phyloP scores from a whole-genome alignment of 1,140 invertebrate species.

The Drosophila biarmipes region DNA sequence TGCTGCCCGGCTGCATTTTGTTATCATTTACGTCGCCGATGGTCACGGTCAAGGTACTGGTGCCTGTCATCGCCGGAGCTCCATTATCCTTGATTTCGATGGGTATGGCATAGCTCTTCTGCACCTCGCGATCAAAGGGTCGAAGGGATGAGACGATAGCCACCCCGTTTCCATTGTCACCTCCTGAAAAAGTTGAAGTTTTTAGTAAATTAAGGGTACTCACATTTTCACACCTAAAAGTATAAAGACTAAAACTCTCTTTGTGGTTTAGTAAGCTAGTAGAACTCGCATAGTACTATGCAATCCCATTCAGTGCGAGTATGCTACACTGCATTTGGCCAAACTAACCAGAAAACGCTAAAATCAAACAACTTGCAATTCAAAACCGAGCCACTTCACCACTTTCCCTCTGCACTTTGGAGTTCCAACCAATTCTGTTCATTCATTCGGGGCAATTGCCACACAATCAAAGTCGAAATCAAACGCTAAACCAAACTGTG shows the following conservation, averaged over 20 bases:
- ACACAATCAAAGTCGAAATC: conserved; percentile 50
- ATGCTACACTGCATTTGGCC: conserved; percentile 11
- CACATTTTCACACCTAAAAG: too few relatives aligned
- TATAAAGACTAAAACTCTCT: neutral
- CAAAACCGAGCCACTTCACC: conserved; percentile 26
- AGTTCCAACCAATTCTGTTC: conserved; percentile 21
- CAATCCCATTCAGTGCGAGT: neutral
- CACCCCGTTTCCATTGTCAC: conserved; percentile 87
- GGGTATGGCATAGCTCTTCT: conserved; percentile 88
- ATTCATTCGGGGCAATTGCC: conserved; percentile 47
- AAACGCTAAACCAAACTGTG: conserved; percentile 53
- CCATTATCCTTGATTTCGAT: conserved; percentile 87
- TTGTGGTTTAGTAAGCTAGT: neutral
- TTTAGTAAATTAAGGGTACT: too few relatives aligned
- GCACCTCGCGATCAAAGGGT: conserved; percentile 89
- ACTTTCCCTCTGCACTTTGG: neutral
- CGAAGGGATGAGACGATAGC: conserved; percentile 87
- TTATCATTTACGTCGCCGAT: conserved; percentile 91
- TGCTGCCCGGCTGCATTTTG: conserved; percentile 88
- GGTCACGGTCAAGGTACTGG: conserved; percentile 88
- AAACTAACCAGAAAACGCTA: conserved; percentile 32
- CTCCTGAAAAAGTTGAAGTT: conserved; percentile 78
- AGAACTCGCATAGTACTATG: too few relatives aligned
- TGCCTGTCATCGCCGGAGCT: conserved; percentile 87
- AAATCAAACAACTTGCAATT: conserved; percentile 37